Evolutionary conservation across 2,113 vertebrate species (phyloP).

Genomic region (Cyprinus carpio): DNA sequence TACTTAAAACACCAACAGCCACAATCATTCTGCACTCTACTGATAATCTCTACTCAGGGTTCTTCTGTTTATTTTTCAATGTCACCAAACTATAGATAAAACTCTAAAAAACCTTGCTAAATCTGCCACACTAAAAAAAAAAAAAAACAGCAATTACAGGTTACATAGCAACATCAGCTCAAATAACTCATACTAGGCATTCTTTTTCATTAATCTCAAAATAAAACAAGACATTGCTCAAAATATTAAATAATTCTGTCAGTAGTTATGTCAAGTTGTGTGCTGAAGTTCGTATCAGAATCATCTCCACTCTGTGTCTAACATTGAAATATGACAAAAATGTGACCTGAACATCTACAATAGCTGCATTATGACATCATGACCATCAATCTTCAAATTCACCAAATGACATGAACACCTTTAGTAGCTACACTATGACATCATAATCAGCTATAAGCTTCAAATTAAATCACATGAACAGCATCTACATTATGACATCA

Average conservation of each 20-base stretch:
- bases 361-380: background rate
- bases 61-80: slow-evolving; percentile 6
- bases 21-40: background rate
- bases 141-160: too few species aligned
- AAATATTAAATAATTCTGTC: slow-evolving; percentile 5
- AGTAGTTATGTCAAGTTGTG: background rate
- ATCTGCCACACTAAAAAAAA: background rate
- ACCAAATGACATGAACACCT: slow-evolving; percentile 42
- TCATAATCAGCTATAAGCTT: background rate
- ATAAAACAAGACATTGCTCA: background rate
- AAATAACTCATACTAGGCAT: background rate
- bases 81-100: slow-evolving; percentile 6
- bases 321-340: background rate
- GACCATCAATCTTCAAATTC: background rate
- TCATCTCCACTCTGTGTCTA: background rate
- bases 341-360: slow-evolving; percentile 6
- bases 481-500: background rate
- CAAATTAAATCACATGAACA: slow-evolving; percentile 20
- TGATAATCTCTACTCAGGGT: slow-evolving; percentile 8
- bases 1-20: background rate
- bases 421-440: slow-evolving; percentile 56
- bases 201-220: background rate
- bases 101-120: background rate
- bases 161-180: background rate
- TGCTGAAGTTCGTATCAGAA: background rate